Conservation (phyloP, 1,140 invertebrate genomes). For the Acromyrmex heyeri region DNA sequence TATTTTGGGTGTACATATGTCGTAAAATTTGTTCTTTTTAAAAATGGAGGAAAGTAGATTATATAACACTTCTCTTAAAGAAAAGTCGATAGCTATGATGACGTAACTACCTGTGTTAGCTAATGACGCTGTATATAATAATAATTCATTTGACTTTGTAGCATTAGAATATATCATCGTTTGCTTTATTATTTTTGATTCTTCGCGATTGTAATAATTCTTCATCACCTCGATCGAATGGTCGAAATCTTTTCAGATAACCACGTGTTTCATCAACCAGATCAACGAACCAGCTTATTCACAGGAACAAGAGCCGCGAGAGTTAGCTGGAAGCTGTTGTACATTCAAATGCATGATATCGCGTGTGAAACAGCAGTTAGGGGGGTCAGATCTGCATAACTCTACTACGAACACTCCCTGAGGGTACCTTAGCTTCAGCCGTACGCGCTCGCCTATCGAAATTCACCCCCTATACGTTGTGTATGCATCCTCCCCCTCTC, state of each 20-base stretch:
- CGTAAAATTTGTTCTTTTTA: background rate
- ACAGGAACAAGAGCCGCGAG: constrained; percentile 41
- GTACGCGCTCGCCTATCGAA: constrained; percentile 68
- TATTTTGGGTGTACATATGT: background rate
- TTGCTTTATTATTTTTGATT: background rate
- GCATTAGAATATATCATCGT: background rate
- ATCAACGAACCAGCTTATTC: constrained; percentile 42
- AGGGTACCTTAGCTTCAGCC: constrained; percentile 73
- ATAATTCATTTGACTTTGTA: background rate
- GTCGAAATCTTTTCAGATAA: constrained; percentile 46
- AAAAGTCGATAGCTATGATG: background rate
- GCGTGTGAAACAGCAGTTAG: constrained; percentile 83
- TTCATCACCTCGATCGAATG: background rate
- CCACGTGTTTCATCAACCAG: constrained; percentile 12
- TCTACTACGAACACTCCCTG: constrained; percentile 74
- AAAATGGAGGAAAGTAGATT: background rate
- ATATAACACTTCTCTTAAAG: background rate
- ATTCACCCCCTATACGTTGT: constrained; percentile 62
- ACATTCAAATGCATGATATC: constrained; percentile 83
- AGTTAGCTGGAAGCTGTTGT: constrained; percentile 79
- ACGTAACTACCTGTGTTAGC: background rate
- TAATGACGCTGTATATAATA: background rate
- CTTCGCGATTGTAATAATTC: background rate
- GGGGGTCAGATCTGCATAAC: constrained; percentile 82
- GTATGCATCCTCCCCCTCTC: background rate